Percentiles rank a stretch among this genome's conserved stretches.
phyloP scores from a whole-genome alignment of 2,888 invertebrate species.

The Pyrocoelia pectoralis region DNA sequence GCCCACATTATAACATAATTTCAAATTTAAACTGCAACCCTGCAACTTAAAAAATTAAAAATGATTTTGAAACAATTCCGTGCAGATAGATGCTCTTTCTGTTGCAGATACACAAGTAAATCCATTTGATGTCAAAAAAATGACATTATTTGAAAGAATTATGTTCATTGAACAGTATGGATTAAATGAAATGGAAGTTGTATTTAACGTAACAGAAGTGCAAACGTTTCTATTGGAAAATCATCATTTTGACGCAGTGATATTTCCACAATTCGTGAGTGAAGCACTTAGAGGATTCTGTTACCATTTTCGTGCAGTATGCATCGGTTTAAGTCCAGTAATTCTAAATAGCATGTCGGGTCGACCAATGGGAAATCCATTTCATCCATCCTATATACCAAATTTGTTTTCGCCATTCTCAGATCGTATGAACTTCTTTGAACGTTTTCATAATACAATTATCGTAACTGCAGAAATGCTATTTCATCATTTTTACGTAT shows the following conservation, averaged over 20 bases:
- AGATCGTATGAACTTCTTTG: constrained; percentile 62
- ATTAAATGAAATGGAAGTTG: constrained; percentile 6
- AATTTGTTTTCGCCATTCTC: constrained; percentile 58
- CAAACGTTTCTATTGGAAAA: constrained; percentile 49
- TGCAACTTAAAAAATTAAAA: too few species aligned
- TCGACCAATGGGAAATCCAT: constrained; percentile 61
- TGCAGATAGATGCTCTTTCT: too few species aligned
- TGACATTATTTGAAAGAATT: background rate
- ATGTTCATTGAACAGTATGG: background rate
- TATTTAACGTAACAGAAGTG: constrained; percentile 44
- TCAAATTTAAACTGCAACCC: too few species aligned
- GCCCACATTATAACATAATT: too few species aligned
- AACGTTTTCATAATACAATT: constrained; percentile 62
- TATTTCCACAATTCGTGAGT: constrained; percentile 61
- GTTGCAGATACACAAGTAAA: too few species aligned
- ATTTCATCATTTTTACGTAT: constrained; percentile 32
- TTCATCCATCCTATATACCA: constrained; percentile 62
- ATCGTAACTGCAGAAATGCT: constrained; percentile 34
- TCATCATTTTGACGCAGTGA: constrained; percentile 56
- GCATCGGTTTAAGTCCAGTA: constrained; percentile 57
- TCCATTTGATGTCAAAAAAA: background rate
- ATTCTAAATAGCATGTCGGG: constrained; percentile 60
- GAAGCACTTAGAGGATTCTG: constrained; percentile 60
- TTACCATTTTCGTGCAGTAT: constrained; percentile 53
- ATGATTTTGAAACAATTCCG: too few species aligned